Conservation (phyloP, 1,140 invertebrate species). For the Camponotus pennsylvanicus region DNA sequence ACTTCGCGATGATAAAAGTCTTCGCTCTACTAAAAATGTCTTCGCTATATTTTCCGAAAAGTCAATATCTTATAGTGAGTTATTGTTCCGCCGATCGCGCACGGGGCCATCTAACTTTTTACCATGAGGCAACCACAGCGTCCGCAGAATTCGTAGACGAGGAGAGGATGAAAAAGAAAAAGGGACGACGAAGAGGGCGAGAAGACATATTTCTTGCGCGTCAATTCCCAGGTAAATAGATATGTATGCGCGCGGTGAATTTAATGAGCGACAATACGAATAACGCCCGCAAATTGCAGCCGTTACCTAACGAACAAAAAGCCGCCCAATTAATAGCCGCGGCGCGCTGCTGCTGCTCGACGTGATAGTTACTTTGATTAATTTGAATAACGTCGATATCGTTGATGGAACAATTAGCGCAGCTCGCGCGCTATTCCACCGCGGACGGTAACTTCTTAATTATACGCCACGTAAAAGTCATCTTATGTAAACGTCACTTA, state of each 20-base stretch:
- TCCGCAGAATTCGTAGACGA: conserved; percentile 42
- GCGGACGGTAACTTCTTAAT: conserved; percentile 48
- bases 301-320: conserved; percentile 61
- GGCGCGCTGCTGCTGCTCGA: neutral
- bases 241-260: conserved; percentile 29
- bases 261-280: conserved; percentile 60
- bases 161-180: conserved; percentile 20
- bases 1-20: conserved; percentile 21
- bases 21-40: conserved; percentile 1
- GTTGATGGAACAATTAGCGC: conserved; percentile 48
- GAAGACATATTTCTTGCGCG: conserved; percentile 45
- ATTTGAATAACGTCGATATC: conserved; percentile 62
- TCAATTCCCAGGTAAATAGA: conserved; percentile 14
- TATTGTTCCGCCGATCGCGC: conserved; percentile 16
- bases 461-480: conserved; percentile 25
- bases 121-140: conserved; percentile 21
- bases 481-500: conserved; percentile 28
- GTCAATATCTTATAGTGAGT: conserved; percentile 49
- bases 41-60: conserved; percentile 42
- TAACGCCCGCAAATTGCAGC: conserved; percentile 38
- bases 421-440: neutral
- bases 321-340: conserved; percentile 58
- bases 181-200: neutral
- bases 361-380: conserved; percentile 63
- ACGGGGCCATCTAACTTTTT: conserved; percentile 36